Percentiles rank a stretch among this genome's conserved stretches.
Evolutionary conservation across 2,888 invertebrate genomes (phyloP).

Genomic region (Drosophila suboccidentalis): DNA sequence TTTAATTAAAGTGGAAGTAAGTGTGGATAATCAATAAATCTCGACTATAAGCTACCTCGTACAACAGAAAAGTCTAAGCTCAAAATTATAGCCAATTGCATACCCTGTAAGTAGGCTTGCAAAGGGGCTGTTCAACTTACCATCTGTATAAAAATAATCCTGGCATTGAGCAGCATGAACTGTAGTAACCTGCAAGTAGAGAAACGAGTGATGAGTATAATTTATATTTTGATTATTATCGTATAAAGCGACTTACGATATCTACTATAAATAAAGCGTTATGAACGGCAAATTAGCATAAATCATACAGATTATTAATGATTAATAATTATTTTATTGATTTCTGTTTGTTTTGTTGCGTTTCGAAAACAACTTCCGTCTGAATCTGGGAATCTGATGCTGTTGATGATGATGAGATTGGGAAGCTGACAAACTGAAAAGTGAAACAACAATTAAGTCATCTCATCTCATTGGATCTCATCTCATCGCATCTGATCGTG

Average conservation of each 20-base stretch:
- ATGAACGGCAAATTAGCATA: conserved; percentile 64
- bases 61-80: background rate
- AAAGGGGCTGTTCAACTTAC: conserved; percentile 86
- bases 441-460: conserved; percentile 69
- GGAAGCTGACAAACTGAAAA: conserved; percentile 36
- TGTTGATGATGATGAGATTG: conserved; percentile 15
- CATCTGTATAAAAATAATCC: conserved; percentile 95
- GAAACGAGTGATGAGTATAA: conserved; percentile 26
- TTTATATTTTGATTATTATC: conserved; percentile 1
- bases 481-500: conserved; percentile 56
- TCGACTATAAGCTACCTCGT: conserved; percentile 33
- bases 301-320: conserved; percentile 69
- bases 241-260: conserved; percentile 57
- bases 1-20: conserved; percentile 28
- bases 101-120: background rate
- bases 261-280: conserved; percentile 60
- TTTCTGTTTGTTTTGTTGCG: conserved; percentile 48
- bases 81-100: background rate
- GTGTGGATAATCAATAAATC: background rate
- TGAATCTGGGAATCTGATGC: conserved; percentile 12
- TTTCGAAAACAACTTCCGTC: conserved; percentile 60
- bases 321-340: conserved; percentile 70
- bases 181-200: conserved; percentile 91
- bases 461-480: conserved; percentile 34
- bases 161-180: conserved; percentile 95